A percentile compares a stretch with the other conserved stretches of the same genome.
Evolutionary conservation across 2,888 invertebrate species (phyloP).

Genomic region (Crematogaster levior): DNA sequence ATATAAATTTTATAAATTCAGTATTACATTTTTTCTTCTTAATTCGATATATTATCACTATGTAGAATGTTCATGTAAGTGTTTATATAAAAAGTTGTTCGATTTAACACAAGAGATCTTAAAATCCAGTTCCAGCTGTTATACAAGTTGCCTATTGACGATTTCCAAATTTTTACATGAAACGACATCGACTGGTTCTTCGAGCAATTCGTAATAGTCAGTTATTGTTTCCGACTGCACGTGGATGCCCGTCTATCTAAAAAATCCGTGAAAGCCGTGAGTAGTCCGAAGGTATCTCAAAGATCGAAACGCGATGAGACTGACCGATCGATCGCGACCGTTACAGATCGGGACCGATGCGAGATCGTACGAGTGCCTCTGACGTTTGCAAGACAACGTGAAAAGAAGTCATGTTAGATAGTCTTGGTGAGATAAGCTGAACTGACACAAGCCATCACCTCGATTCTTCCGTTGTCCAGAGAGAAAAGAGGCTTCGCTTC

Average conservation of each 20-base stretch:
- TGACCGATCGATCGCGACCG: slow-evolving; percentile 69
- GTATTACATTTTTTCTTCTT: neutral
- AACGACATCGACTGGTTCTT: neutral
- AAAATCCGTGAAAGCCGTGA: slow-evolving; percentile 58
- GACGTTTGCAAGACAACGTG: slow-evolving; percentile 71
- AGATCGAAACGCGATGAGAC: slow-evolving; percentile 59
- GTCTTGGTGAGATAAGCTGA: slow-evolving; percentile 78
- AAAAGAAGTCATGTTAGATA: slow-evolving; percentile 82
- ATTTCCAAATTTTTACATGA: neutral
- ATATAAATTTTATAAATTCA: neutral
- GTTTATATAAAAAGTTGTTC: neutral
- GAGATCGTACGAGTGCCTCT: slow-evolving; percentile 61
- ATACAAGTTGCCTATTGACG: neutral
- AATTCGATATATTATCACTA: neutral
- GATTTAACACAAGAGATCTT: neutral
- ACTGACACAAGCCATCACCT: slow-evolving; percentile 80
- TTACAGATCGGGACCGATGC: slow-evolving; percentile 67
- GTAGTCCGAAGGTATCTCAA: slow-evolving; percentile 35
- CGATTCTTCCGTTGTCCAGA: slow-evolving; percentile 63
- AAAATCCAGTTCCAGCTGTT: slow-evolving; percentile 11
- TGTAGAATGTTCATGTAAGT: too few species aligned
- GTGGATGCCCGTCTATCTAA: neutral
- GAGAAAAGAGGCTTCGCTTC: slow-evolving; percentile 64
- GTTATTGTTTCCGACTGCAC: slow-evolving; percentile 9
- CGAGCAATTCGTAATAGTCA: slow-evolving; percentile 4